Percentiles rank a stretch among this genome's conserved stretches.
These are phyloP conservation scores for Galagoides demidoff DNA, from an alignment of 2,797 vertebrate genomes.

Conservation along the genomic window DNA sequence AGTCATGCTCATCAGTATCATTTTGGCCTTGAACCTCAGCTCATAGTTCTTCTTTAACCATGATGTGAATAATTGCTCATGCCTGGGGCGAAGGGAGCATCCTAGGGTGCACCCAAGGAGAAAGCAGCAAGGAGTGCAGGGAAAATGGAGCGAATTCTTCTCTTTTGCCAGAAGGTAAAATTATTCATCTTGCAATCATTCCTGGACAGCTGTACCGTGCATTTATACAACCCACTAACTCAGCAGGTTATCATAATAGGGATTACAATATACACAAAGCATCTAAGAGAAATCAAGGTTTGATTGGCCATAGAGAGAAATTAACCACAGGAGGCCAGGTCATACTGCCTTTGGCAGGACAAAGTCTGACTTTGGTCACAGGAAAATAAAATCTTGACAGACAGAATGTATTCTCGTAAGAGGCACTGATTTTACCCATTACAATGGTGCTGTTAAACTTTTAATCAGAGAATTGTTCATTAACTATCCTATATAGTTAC, in stretches of 20 bases:
- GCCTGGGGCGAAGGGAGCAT: neutral
- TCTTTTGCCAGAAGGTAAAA: conserved; percentile 63
- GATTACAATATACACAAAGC: conserved; percentile 66
- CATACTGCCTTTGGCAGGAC: neutral
- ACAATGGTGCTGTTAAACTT: conserved; percentile 52
- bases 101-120: neutral
- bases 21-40: conserved; percentile 29
- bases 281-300: conserved; percentile 72
- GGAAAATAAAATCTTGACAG: conserved; percentile 74
- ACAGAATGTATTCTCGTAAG: conserved; percentile 45
- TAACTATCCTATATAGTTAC: conserved; percentile 59
- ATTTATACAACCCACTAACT: conserved; percentile 64
- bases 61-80: conserved; percentile 44
- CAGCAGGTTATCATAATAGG: conserved; percentile 68
- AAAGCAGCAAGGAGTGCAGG: neutral
- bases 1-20: conserved; percentile 6
- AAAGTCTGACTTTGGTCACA: conserved; percentile 24
- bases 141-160: conserved; percentile 31
- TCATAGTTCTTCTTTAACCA: conserved; percentile 56
- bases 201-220: conserved; percentile 66
- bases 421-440: conserved; percentile 39
- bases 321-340: conserved; percentile 42
- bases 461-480: conserved; percentile 59
- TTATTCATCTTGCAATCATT: conserved; percentile 76
- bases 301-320: conserved; percentile 63